Evolutionary conservation across 2,888 invertebrate genomes (phyloP), one percentile per base, ranked within the genome.

Genomic region (Podotricha telesiphe): DNA sequence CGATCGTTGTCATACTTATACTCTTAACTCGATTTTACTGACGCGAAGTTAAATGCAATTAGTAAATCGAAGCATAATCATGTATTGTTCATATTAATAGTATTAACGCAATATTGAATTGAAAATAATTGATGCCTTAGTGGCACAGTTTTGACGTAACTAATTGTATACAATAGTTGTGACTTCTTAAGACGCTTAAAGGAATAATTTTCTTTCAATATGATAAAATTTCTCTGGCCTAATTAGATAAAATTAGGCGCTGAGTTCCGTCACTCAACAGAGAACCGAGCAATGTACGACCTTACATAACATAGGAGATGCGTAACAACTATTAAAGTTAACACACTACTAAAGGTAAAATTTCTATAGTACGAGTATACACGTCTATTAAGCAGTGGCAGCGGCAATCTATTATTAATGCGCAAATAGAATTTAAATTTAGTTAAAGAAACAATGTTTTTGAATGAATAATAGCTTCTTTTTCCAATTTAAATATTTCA

Each of bases 21-120:
- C 42, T 34, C 20, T 45, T 45, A 28, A 45, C 59, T 42, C 5
- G 45, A 42, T 59, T 45, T 45, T 45, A 59, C 59, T 59, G 59
- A n/a, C 45, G 45, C 45, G 11, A 28, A n/a, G 45, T 59, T 28
- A 42, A 42, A 59, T 59, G 45, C 59, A 45, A 17, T 59, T 45
- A 45, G 15, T 13, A 45, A 45, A 45, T 59, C n/a, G 40, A 59
- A 22, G 42, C 47, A 13, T 34, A 10, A 62, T 62, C 34, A 48
- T 34, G 28, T 34, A 61, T 45, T 47, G 17, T 19, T 19, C 5
- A 17, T 19, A 42, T 20, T 58, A 17, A 58, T 58, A 58, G 42
- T 22, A 19, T 42, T 58, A 58, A 58, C 20, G 15, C 1, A 17
- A 19, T 58, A 19, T 28, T 58, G 3, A 53, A 28, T 53, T 53